Evolutionary conservation across 1,140 invertebrate genomes (phyloP).

Genomic region (Drosophila kohkoa): DNA sequence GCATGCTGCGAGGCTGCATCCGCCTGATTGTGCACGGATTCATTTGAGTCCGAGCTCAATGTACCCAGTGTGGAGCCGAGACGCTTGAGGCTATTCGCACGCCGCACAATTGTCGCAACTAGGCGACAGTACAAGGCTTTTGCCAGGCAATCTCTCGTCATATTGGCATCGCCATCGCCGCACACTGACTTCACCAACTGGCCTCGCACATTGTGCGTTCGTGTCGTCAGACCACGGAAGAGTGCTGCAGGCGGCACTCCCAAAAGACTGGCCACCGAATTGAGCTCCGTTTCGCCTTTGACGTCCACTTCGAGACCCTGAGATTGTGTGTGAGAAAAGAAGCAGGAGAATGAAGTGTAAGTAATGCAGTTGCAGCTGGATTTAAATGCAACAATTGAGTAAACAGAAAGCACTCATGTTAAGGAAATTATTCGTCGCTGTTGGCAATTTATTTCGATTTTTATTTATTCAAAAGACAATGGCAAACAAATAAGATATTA

Average conservation of each 20-base stretch:
- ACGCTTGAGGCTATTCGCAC: slow-evolving; percentile 96
- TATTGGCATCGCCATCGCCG: slow-evolving; percentile 93
- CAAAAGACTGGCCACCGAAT: slow-evolving; percentile 93
- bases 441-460: too few relatives aligned
- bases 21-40: slow-evolving; percentile 95
- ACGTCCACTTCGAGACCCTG: slow-evolving; percentile 90
- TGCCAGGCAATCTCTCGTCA: slow-evolving; percentile 94
- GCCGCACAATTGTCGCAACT: slow-evolving; percentile 96
- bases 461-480: too few relatives aligned
- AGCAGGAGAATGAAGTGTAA: slow-evolving; percentile 3
- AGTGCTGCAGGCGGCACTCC: slow-evolving; percentile 92
- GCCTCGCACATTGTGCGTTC: slow-evolving; percentile 93
- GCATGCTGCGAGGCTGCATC: slow-evolving; percentile 94
- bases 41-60: slow-evolving; percentile 95
- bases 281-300: slow-evolving; percentile 91
- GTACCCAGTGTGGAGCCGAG: slow-evolving; percentile 95
- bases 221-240: slow-evolving; percentile 92
- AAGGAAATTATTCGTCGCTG: too few relatives aligned
- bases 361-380: slow-evolving; percentile 1
- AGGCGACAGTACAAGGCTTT: slow-evolving; percentile 97
- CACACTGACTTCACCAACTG: slow-evolving; percentile 93
- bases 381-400: not conserved
- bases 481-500: too few relatives aligned
- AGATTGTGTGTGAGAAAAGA: not conserved
- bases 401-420: not conserved